phyloP scores from a whole-genome alignment of 2,888 invertebrate genomes.

The Pseudoips prasinana region DNA sequence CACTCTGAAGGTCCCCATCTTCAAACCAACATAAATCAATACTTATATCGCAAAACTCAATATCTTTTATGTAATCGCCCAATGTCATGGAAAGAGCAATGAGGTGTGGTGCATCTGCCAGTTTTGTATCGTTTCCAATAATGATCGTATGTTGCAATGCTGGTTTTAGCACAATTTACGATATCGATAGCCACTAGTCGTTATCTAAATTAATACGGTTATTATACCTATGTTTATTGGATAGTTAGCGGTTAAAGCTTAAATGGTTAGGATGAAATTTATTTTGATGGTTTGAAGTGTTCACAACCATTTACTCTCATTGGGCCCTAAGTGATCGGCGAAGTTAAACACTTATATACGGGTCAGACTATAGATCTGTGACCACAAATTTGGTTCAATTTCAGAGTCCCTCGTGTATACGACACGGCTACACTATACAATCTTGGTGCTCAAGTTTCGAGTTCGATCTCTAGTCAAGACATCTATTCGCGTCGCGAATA shows the following conservation, averaged over 20 bases:
- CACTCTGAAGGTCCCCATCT: too few species aligned
- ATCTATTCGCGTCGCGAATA: too few species aligned
- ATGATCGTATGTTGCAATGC: conserved; percentile 56
- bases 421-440: too few species aligned
- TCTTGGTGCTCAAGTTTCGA: too few species aligned
- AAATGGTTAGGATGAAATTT: conserved; percentile 6
- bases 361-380: too few species aligned
- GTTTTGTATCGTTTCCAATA: conserved; percentile 42
- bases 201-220: conserved; percentile 23
- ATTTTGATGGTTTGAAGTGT: conserved; percentile 5
- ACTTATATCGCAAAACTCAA: conserved; percentile 61
- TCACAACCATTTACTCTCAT: conserved; percentile 6
- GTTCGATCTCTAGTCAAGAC: too few species aligned
- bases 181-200: conserved; percentile 25
- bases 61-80: conserved; percentile 70
- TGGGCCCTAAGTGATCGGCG: too few species aligned
- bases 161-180: conserved; percentile 42
- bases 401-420: too few species aligned
- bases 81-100: conserved; percentile 79
- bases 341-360: too few species aligned
- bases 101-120: conserved; percentile 75
- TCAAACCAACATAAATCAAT: conserved; percentile 42
- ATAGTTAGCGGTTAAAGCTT: conserved; percentile 14
- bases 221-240: conserved; percentile 22
- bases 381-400: too few species aligned